Evolutionary conservation across 30 jellyfish, hydroid and myxozoan species (phyloP).

Genomic region (Aurelia aurita): DNA sequence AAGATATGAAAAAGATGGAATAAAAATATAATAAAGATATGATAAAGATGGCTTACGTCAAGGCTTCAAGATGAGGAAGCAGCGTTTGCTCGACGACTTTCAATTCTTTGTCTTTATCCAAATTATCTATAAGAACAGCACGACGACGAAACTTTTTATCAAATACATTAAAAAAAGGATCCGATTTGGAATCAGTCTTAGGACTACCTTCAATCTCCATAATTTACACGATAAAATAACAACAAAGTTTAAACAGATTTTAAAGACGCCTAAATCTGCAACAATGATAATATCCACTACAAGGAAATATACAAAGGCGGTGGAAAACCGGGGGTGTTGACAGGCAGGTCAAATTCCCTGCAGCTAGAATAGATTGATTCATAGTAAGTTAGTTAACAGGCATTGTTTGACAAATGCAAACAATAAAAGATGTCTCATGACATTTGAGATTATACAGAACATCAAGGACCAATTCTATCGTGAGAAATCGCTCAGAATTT

Average conservation of each 20-base stretch:
- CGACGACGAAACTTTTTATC: conserved; percentile 39
- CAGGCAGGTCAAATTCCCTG: conserved; percentile 1
- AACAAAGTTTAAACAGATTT: no score
- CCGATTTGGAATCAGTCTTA: background rate
- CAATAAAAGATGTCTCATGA: conserved; percentile 6
- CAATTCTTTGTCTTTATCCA: conserved; percentile 88
- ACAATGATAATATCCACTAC: background rate
- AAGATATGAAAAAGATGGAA: no score
- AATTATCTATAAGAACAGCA: conserved; percentile 61
- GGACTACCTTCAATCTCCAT: conserved; percentile 23
- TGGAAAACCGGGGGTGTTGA: conserved; percentile 3
- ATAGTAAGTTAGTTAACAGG: background rate
- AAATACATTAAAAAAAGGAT: conserved; percentile 7
- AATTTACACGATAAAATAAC: background rate
- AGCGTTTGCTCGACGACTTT: conserved; percentile 93
- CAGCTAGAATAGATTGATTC: no score
- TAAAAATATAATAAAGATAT: no score
- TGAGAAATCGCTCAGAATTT: background rate
- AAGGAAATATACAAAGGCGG: background rate
- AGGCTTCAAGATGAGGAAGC: conserved; percentile 94
- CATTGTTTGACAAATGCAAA: conserved; percentile 31
- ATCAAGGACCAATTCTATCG: background rate
- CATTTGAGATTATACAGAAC: background rate
- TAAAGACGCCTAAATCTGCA: no score
- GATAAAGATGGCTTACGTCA: conserved; percentile 64